Evolutionary conservation across 2,888 invertebrate species (phyloP), one percentile per base, ranked within the genome.

Genomic region (Chaetogeoica ovagalla): DNA sequence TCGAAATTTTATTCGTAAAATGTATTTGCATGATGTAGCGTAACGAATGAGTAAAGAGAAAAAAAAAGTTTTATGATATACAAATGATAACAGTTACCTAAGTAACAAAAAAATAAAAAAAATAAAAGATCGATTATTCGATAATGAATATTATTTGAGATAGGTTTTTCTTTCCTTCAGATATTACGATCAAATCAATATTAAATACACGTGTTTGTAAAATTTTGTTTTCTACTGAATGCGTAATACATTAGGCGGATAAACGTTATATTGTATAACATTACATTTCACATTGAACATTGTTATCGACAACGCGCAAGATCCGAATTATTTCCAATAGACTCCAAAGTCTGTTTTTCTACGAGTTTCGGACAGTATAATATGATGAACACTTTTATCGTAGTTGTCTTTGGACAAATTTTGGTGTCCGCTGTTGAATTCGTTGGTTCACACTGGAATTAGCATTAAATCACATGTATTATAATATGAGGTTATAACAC

Each of bases 401-500:
- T 19, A 8, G 9, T 21, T 39, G 30, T 30, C 30, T 30, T 1
- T 30, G 39, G 21, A 21, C 37, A 37, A 5, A 69, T 39, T 70
- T 15, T 15, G 39, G 21, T 57, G n/a, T 13, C 13, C 70, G 0
- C 1, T 37, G n/a, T 39, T 59, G 59, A 39, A 70, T 59, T 39
- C 21, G 21, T 70, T 59, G 39, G 70, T n/a, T 59, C 4, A 39
- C 2, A 39, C 11, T 57, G 15, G 13, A 55, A 55, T 30, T 52
- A 9, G 17, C 23, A 69, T 55, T 69, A 55, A 55, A 55, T 55
- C 23, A 37, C 30, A 8, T 30, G 52, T 69, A 52, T 9, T 66
- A n/a, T n/a, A n/a, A n/a, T n/a, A 37, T 6, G 37, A 57, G 57
- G 69, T 70, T 70, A 69, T 69, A 15, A 23, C n/a, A 37, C 55